These are phyloP conservation scores for Bombus haemorrhoidalis DNA, from an alignment of 1,140 invertebrate genomes.

Conservation along the genomic window DNA sequence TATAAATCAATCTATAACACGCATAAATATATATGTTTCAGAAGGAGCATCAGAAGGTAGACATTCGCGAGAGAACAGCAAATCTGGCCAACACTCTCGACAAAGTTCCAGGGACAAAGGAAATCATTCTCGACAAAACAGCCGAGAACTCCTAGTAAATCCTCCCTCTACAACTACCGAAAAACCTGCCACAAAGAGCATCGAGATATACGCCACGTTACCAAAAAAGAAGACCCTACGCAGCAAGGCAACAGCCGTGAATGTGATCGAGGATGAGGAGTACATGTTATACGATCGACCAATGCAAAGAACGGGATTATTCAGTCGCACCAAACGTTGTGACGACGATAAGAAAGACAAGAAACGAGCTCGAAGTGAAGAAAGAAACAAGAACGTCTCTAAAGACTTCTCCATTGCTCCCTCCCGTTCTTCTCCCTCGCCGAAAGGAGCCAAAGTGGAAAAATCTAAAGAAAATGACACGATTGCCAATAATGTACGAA, in stretches of 20 bases:
- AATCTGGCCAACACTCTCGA: constrained; percentile 85
- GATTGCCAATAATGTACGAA: constrained; percentile 52
- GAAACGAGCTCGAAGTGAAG: constrained; percentile 92
- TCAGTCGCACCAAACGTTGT: constrained; percentile 86
- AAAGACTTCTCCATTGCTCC: constrained; percentile 87
- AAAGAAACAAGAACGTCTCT: constrained; percentile 87
- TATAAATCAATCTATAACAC: not conserved
- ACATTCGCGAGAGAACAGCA: constrained; percentile 90
- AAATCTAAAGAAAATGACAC: constrained; percentile 84
- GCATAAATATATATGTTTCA: constrained; percentile 60
- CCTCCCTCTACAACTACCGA: constrained; percentile 79
- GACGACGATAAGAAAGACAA: constrained; percentile 89
- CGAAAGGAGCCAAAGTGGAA: constrained; percentile 83
- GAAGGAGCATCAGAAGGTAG: constrained; percentile 85
- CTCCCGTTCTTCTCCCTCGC: constrained; percentile 82
- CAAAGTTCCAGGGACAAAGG: constrained; percentile 87
- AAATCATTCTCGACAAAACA: constrained; percentile 86
- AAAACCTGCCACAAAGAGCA: constrained; percentile 86
- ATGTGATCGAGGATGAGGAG: constrained; percentile 88
- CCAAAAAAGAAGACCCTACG: constrained; percentile 92
- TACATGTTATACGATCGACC: constrained; percentile 86
- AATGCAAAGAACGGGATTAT: constrained; percentile 86
- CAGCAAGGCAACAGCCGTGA: constrained; percentile 84
- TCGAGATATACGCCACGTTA: constrained; percentile 95
- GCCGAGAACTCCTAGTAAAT: constrained; percentile 84